Conservation (phyloP, 2,888 invertebrate genomes). For the Andrena dorsata region DNA sequence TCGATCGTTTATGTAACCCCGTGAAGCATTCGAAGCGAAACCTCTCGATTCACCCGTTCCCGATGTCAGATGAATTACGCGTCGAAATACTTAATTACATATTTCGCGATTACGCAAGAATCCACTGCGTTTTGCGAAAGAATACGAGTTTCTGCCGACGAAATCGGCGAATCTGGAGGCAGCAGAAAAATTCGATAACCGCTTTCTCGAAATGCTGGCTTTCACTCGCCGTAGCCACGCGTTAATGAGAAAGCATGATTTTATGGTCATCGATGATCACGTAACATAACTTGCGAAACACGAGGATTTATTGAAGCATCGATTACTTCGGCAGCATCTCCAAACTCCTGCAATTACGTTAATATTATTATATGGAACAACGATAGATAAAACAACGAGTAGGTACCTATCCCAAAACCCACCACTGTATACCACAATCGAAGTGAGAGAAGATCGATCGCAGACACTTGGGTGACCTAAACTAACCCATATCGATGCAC, state of each 20-base stretch:
- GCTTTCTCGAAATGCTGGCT: constrained; percentile 47
- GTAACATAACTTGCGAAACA: constrained; percentile 5
- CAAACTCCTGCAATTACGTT: too few relatives aligned
- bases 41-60: constrained; percentile 33
- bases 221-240: constrained; percentile 25
- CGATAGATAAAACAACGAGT: not conserved
- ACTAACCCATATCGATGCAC: not conserved
- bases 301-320: not conserved
- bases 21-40: constrained; percentile 20
- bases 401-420: not conserved
- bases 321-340: not conserved
- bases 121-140: constrained; percentile 11
- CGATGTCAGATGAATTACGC: constrained; percentile 25
- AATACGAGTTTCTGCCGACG: not conserved
- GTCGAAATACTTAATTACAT: constrained; percentile 42
- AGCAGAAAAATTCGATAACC: not conserved
- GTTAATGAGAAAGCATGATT: constrained; percentile 31
- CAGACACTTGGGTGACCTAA: not conserved
- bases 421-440: not conserved
- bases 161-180: constrained; percentile 10
- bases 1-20: constrained; percentile 48
- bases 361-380: too few relatives aligned
- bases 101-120: constrained; percentile 34
- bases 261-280: constrained; percentile 23
- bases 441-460: not conserved